phyloP scores from a whole-genome alignment of 2,888 invertebrate species.

The Portevinia maculata region DNA sequence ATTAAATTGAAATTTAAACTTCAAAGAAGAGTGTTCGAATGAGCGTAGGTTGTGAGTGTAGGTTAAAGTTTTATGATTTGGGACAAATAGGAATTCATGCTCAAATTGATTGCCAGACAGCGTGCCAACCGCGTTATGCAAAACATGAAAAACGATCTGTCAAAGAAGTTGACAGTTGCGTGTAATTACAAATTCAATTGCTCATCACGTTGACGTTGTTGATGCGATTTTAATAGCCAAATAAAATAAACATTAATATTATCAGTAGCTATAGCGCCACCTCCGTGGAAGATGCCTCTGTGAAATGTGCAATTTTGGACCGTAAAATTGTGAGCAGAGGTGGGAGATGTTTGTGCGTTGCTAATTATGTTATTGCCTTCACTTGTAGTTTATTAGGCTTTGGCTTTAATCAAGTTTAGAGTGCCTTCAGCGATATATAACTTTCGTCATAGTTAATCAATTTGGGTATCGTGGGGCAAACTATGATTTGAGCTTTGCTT shows the following conservation, averaged over 20 bases:
- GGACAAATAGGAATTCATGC: conserved; percentile 6
- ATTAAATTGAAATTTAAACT: conserved; percentile 20
- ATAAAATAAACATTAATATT: conserved; percentile 47
- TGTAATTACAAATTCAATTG: conserved; percentile 67
- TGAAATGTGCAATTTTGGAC: conserved; percentile 22
- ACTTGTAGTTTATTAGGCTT: not conserved
- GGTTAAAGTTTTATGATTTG: not conserved
- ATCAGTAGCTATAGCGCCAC: conserved; percentile 20
- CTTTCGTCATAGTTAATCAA: too few relatives aligned
- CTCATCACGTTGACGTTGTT: conserved; percentile 21
- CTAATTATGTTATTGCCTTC: not conserved
- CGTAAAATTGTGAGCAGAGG: conserved; percentile 1
- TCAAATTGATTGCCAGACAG: conserved; percentile 44
- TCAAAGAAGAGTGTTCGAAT: not conserved
- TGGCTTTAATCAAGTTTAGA: not conserved
- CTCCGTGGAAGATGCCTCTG: not conserved
- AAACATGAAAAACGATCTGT: conserved; percentile 20
- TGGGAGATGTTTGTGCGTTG: not conserved
- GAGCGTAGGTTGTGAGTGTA: conserved; percentile 14
- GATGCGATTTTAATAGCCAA: conserved; percentile 55
- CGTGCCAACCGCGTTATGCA: conserved; percentile 25
- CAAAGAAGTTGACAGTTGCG: conserved; percentile 48
- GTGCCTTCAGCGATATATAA: not conserved
- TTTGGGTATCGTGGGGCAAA: too few relatives aligned
- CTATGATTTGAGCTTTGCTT: too few relatives aligned